phyloP scores from a whole-genome alignment of 2,888 invertebrate species.

The Ectemnius cavifrons region DNA sequence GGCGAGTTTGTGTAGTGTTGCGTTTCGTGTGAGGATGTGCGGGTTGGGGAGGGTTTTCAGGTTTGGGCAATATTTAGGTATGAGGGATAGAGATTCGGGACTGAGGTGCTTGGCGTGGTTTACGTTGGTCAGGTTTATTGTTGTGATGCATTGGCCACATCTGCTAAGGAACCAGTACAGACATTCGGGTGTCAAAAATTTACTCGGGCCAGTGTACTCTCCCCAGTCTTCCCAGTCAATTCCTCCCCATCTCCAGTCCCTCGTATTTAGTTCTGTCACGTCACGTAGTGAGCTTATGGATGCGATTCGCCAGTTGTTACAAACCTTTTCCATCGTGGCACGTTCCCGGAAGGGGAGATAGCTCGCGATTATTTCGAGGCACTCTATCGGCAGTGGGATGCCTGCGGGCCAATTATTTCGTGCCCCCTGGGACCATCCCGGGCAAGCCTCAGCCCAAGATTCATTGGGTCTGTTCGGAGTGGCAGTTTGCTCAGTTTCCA shows the following conservation, averaged over 20 bases:
- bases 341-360: background rate
- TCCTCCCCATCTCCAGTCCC: too few relatives aligned
- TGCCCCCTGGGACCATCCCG: too few relatives aligned
- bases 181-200: background rate
- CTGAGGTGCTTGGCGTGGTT: background rate
- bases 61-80: background rate
- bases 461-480: too few relatives aligned
- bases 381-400: background rate
- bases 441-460: too few relatives aligned
- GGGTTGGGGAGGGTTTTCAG: background rate
- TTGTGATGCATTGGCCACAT: background rate
- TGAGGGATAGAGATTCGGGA: background rate
- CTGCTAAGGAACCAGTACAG: background rate
- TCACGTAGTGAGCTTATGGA: background rate
- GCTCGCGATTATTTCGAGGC: background rate
- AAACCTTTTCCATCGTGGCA: background rate
- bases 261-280: too few relatives aligned
- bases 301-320: background rate
- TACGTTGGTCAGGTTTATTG: background rate
- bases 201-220: too few relatives aligned
- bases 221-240: too few relatives aligned
- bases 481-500: too few relatives aligned
- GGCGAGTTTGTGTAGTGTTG: too few relatives aligned
- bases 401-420: too few relatives aligned
- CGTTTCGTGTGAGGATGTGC: too few relatives aligned